phyloP scores from a whole-genome alignment of 2,888 invertebrate genomes.

The Choristoneura rosaceana region DNA sequence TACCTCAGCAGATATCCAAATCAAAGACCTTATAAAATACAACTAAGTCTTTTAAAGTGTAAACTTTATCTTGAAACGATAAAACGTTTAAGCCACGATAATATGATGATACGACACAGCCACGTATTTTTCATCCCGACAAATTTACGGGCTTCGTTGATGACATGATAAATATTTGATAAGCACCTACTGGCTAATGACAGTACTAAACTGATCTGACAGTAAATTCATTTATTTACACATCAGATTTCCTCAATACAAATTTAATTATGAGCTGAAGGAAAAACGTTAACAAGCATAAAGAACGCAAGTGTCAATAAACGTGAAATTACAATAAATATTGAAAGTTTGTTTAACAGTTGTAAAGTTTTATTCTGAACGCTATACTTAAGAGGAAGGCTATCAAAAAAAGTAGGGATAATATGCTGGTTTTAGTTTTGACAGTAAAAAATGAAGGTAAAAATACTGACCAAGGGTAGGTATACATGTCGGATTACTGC shows the following conservation, averaged over 20 bases:
- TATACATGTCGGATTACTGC: no score
- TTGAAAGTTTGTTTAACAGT: constrained; percentile 1
- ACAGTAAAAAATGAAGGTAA: neutral
- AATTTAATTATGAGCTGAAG: neutral
- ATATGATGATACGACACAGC: no score
- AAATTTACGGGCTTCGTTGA: constrained; percentile 29
- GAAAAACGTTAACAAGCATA: neutral
- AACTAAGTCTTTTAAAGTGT: no score
- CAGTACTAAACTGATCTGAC: constrained; percentile 16
- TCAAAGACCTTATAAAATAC: no score
- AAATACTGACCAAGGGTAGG: neutral
- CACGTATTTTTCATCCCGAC: neutral
- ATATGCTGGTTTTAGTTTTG: no score
- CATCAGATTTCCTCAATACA: constrained; percentile 26
- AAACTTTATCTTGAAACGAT: constrained; percentile 13
- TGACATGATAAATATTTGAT: constrained; percentile 19
- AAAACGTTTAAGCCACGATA: constrained; percentile 1
- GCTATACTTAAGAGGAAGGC: neutral
- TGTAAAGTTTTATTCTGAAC: constrained; percentile 5
- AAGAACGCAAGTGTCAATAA: neutral
- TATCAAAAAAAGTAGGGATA: neutral
- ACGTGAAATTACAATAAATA: neutral
- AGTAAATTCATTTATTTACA: neutral
- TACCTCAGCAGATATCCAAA: no score
- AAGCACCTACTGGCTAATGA: constrained; percentile 16